A percentile compares a stretch with the other conserved stretches of the same genome.
Evolutionary conservation across 2,797 vertebrate species (phyloP).

Genomic region (Apogon hyalosoma): DNA sequence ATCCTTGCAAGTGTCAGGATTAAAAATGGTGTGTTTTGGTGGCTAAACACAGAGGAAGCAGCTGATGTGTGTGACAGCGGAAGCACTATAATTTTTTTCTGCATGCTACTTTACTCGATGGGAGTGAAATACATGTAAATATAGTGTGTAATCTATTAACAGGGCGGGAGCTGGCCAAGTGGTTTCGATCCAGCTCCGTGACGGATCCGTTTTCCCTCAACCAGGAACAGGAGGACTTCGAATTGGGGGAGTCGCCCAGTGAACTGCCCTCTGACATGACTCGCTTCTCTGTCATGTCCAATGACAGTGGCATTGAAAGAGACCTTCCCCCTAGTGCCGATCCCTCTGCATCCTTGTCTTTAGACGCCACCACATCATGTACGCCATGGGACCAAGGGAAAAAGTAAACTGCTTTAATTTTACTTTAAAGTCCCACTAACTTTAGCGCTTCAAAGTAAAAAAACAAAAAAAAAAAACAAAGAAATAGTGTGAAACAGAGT

Average conservation of each 20-base stretch:
- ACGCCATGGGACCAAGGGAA: conserved; percentile 39
- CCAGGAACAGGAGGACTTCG: conserved; percentile 85
- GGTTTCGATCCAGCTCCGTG: conserved; percentile 80
- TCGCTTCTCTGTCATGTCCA: conserved; percentile 91
- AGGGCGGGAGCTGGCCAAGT: conserved; percentile 92
- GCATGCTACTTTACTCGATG: not conserved
- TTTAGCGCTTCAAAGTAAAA: not conserved
- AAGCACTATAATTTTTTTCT: not conserved
- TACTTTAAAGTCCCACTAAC: not conserved
- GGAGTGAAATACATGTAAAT: not conserved
- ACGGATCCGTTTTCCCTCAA: conserved; percentile 72
- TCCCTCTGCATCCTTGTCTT: not conserved
- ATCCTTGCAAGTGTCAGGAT: not conserved
- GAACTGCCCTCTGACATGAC: conserved; percentile 75
- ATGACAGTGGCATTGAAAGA: conserved; percentile 93
- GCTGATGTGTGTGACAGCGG: not conserved
- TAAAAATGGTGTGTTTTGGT: conserved; percentile 1
- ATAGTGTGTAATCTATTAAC: conserved; percentile 15
- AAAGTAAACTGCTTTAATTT: conserved; percentile 42
- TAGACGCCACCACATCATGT: conserved; percentile 35
- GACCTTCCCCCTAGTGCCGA: conserved; percentile 84
- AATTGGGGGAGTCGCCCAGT: conserved; percentile 80
- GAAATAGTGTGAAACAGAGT: too few species aligned
- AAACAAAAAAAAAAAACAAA: too few species aligned
- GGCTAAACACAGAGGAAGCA: not conserved